A percentile compares a stretch with the other conserved stretches of the same genome.
phyloP scores from a whole-genome alignment of 1,140 invertebrate species.

The Eufriesea mexicana region DNA sequence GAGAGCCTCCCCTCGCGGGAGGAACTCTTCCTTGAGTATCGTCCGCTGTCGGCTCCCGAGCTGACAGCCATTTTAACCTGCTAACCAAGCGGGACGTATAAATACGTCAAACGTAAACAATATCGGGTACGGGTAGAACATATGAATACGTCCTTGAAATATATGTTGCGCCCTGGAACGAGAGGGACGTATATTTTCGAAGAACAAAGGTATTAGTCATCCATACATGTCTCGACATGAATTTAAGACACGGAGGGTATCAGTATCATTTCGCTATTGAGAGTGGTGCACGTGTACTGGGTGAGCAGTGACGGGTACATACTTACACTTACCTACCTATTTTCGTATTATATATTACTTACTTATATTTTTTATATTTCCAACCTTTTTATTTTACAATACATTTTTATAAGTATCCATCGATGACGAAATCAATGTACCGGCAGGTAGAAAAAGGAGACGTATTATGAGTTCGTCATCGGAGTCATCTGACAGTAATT shows the following conservation, averaged over 20 bases:
- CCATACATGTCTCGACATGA: conserved; percentile 4
- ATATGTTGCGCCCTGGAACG: conserved; percentile 53
- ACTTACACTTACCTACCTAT: conserved; percentile 20
- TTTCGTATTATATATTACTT: too few relatives aligned
- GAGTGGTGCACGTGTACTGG: not conserved
- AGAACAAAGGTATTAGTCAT: conserved; percentile 17
- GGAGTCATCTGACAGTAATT: too few relatives aligned
- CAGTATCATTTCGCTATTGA: conserved; percentile 9
- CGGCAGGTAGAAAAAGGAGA: too few relatives aligned
- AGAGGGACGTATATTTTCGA: conserved; percentile 2
- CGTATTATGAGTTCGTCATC: too few relatives aligned
- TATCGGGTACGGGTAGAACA: conserved; percentile 13
- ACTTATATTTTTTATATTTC: too few relatives aligned
- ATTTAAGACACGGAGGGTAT: not conserved
- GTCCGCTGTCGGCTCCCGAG: too few relatives aligned
- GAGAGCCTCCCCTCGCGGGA: too few relatives aligned
- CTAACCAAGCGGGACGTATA: conserved; percentile 53
- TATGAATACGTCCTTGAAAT: conserved; percentile 59
- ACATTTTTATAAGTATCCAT: too few relatives aligned
- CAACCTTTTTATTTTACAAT: too few relatives aligned
- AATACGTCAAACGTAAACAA: conserved; percentile 59
- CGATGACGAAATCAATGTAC: too few relatives aligned
- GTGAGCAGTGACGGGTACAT: conserved; percentile 1
- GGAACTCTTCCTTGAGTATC: too few relatives aligned
- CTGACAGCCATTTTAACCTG: too few relatives aligned